Evolutionary conservation across 2,797 vertebrate species (phyloP), one percentile per base, ranked within the genome.

Genomic region (Myiotriccus ornatus): DNA sequence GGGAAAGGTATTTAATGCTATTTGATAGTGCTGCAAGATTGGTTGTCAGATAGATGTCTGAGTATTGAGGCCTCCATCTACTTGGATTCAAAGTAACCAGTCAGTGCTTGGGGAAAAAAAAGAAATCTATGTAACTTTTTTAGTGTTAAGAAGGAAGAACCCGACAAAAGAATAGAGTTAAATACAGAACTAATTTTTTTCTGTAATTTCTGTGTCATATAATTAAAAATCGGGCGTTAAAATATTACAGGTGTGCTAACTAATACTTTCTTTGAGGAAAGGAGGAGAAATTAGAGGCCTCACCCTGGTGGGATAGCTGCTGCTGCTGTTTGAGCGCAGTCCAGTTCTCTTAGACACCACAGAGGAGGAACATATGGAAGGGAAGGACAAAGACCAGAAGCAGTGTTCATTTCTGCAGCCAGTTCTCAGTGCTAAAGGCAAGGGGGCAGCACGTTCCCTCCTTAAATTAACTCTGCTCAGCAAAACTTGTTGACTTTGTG

Each of bases 301-400:
- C 12, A 22, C 27, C 18, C 23, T 30, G 35, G 14, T 22, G 8
- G 24, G 3, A 13, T 14, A 3, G 7, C 4, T 0, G 0, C 12
- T 89, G 57, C 28, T 84, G 56, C 41, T 92, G 23, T 49, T 81
- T 39, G 34, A 77, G 41, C 10, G 5, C 27, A 41, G 16, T 50
- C 47, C 27, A 34, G 12, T n/a, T 63, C 41, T 82, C 16, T 70
- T 27, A 23, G 44, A 23, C 50, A 47, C 8, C 9, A 10, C 7
- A 28, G 7, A n/a, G 41, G 18, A 65, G 18, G 46, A 63, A 32
- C 14, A 18, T 12, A 4, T 22, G n/a, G 39, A 43, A 41, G 23
- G 20, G 41, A 81, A 62, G 18, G 35, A 22, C 17, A 27, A 47
- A 87, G 39, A 37, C 3, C 15, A 71, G 28, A 46, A 74, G 12